Evolutionary conservation across 2,888 invertebrate species (phyloP).

Genomic region (Neuroscelio doddi): DNA sequence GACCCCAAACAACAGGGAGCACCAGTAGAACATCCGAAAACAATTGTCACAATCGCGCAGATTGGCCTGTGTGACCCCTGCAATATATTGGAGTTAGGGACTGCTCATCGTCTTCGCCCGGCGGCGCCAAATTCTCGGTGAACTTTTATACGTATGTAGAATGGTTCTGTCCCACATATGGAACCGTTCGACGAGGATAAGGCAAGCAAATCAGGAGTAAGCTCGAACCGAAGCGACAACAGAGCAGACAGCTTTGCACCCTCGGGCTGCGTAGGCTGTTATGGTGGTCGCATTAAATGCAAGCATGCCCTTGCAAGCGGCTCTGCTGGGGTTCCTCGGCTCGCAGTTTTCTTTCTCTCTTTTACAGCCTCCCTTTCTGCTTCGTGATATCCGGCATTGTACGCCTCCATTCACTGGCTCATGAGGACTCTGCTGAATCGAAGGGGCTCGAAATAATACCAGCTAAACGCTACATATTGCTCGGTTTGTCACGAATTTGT

Average conservation of each 20-base stretch:
- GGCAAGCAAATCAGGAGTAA: constrained; percentile 54
- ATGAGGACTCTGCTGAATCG: constrained; percentile 16
- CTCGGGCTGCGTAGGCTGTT: constrained; percentile 44
- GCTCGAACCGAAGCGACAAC: constrained; percentile 56
- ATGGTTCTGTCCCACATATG: constrained; percentile 43
- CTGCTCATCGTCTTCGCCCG: constrained; percentile 32
- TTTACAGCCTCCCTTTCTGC: constrained; percentile 22
- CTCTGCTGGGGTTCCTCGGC: constrained; percentile 39
- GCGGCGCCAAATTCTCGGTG: constrained; percentile 41
- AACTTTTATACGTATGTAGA: constrained; percentile 12
- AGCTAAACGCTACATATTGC: constrained; percentile 71
- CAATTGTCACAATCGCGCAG: constrained; percentile 60
- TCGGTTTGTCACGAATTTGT: constrained; percentile 66
- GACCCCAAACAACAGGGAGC: no score
- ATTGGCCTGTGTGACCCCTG: constrained; percentile 50
- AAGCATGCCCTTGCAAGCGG: no score
- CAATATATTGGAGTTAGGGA: constrained; percentile 32
- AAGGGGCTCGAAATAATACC: constrained; percentile 59
- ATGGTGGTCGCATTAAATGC: constrained; percentile 45
- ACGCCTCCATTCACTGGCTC: constrained; percentile 25
- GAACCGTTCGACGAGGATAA: constrained; percentile 44
- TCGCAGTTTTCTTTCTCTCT: constrained; percentile 22
- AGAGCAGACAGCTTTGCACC: constrained; percentile 57
- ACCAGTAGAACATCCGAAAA: constrained; percentile 51
- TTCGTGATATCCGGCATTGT: constrained; percentile 21